Base-by-base conservation (phyloP, 30 jellyfish, hydroid and myxozoan genomes). In the Phacellophora camtschatica region DNA sequence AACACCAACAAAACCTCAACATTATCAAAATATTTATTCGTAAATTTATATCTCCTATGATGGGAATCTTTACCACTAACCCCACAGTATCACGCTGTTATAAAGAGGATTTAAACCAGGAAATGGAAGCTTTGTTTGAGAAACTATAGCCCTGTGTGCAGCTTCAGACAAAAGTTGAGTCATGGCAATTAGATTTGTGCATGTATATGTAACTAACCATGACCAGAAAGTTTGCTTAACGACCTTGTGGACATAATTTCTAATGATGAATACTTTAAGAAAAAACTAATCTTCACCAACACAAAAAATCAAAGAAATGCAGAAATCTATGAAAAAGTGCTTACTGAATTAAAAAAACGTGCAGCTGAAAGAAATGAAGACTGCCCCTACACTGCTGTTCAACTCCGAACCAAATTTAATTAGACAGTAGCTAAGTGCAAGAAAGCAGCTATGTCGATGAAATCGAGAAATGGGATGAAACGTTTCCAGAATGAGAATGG, bases 401-500 rank as follows among this genome's bases (percentile, higher is more conserved):
- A 73, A 64, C 76, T 73, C 19, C 37, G 76, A 42, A 73, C 68
- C 16, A 48, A 46, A 28, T 27, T 71, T 16, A 43, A 71, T 48
- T 34, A 77, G 71, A 19, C 75, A 35, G 89, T 56, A 18, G 71
- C 81, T 50, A 72, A 77, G 48, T 58, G 80, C 57, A 77, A 39
- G 28, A 58, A 77, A 64, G 89, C 68, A 18, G 71, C 70, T 24
- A 19, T 77, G 70, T 33, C 34, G 35, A 77, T 77, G 79, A 63
- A 77, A 32, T 28, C 71, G 22, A 81, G 50, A 77, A 57, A 50
- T 13, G 89, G 89, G 42, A 63, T 77, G 18, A 77, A 77, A 55
- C 45, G 81, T 22, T 56, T 77, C 67, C 89, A 77, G 70, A 81
- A 77, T 28, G 89, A 77, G 64, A 66, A 61, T 35, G 89, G 81